Percentiles rank a stretch among this genome's conserved stretches.
These are phyloP conservation scores for Hypsibius dujardini DNA, from an alignment of 1,140 invertebrate species.

Conservation along the genomic window DNA sequence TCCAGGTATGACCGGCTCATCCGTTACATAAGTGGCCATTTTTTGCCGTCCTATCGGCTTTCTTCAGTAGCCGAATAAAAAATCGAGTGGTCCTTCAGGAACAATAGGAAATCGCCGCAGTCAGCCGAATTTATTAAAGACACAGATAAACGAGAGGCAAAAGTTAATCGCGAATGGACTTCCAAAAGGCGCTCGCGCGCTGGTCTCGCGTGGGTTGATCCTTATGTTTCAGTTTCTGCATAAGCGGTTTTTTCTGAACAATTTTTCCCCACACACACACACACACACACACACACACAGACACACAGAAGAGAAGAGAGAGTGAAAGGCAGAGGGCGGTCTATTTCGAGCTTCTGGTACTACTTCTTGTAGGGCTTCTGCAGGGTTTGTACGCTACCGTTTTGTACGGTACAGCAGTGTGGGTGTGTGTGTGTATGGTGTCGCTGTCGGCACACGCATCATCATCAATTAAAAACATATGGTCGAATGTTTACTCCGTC, in stretches of 20 bases:
- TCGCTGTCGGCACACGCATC: not conserved
- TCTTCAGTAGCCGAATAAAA: no score
- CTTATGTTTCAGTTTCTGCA: no score
- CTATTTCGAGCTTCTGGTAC: not conserved
- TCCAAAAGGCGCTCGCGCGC: no score
- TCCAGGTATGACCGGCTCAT: conserved; percentile 6
- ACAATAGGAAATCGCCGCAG: no score
- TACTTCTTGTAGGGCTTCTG: not conserved
- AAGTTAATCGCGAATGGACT: no score
- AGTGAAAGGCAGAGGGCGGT: not conserved
- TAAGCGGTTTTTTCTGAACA: no score
- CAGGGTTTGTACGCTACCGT: not conserved
- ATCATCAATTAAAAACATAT: not conserved
- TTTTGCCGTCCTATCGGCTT: no score
- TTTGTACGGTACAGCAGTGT: not conserved
- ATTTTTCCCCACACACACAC: no score
- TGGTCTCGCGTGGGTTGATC: no score
- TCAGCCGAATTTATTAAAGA: no score
- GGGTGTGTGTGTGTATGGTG: not conserved
- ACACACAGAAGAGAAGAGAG: not conserved
- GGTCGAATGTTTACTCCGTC: not conserved
- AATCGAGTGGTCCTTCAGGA: no score
- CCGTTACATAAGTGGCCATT: not conserved
- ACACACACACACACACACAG: not conserved
- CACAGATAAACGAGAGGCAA: no score